Evolutionary conservation across 2,797 vertebrate genomes (phyloP).

Genomic region (Petrocephalus sullivani): DNA sequence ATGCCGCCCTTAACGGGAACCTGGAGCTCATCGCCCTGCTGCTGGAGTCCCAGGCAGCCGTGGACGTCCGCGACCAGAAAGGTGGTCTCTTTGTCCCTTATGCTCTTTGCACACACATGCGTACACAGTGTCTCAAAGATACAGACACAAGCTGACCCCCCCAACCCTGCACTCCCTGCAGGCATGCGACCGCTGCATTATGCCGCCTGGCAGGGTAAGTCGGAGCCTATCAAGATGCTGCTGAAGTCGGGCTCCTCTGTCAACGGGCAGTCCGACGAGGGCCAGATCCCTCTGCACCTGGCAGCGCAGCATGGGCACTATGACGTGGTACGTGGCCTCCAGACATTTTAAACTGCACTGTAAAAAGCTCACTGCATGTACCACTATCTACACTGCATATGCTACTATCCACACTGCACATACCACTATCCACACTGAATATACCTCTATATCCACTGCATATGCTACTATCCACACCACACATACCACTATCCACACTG

Average conservation of each 20-base stretch:
- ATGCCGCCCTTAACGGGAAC: constrained; percentile 91
- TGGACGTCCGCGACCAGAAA: constrained; percentile 97
- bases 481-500: neutral
- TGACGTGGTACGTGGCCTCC: constrained; percentile 74
- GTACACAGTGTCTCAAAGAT: neutral
- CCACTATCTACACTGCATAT: neutral
- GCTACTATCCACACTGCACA: neutral
- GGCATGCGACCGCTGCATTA: constrained; percentile 96
- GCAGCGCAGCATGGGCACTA: constrained; percentile 94
- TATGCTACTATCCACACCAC: neutral
- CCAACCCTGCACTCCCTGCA: constrained; percentile 38
- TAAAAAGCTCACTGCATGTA: neutral
- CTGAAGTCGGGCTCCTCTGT: constrained; percentile 89
- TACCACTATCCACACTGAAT: neutral
- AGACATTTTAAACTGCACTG: neutral
- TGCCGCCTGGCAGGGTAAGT: constrained; percentile 94
- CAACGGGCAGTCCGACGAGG: constrained; percentile 89
- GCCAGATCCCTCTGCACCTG: constrained; percentile 92
- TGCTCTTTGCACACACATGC: neutral
- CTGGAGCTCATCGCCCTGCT: constrained; percentile 88
- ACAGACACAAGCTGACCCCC: constrained; percentile 2
- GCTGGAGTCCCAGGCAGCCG: constrained; percentile 87
- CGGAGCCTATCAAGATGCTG: constrained; percentile 96
- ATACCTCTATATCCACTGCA: neutral
- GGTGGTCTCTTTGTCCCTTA: constrained; percentile 50